These are phyloP conservation scores for Cistogaster globosa DNA, from an alignment of 2,888 invertebrate genomes.

Conservation along the genomic window DNA sequence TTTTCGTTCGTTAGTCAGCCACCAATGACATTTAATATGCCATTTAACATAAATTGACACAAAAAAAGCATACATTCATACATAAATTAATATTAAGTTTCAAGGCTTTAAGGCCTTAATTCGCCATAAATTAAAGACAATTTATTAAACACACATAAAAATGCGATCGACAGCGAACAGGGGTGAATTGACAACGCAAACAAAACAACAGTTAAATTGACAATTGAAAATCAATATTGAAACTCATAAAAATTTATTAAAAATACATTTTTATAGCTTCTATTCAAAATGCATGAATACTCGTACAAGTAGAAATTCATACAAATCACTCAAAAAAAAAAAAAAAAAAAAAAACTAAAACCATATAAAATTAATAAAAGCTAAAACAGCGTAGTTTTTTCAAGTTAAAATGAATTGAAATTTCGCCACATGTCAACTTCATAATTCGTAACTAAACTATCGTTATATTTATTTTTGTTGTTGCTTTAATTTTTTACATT, in stretches of 20 bases:
- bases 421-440: conserved; percentile 66
- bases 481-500: background rate
- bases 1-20: background rate
- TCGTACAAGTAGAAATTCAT: conserved; percentile 16
- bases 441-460: conserved; percentile 43
- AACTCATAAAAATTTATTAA: conserved; percentile 61
- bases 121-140: conserved; percentile 60
- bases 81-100: conserved; percentile 38
- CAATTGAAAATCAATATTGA: conserved; percentile 66
- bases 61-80: conserved; percentile 5
- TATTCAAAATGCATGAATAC: background rate
- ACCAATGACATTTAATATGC: conserved; percentile 44
- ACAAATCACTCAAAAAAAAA: conserved; percentile 23
- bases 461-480: conserved; percentile 9
- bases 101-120: conserved; percentile 55
- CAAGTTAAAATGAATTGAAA: conserved; percentile 51
- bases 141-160: conserved; percentile 36
- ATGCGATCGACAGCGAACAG: background rate
- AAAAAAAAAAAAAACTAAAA: background rate
- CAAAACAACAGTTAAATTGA: conserved; percentile 49
- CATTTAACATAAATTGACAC: conserved; percentile 53
- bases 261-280: conserved; percentile 68
- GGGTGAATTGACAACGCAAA: background rate
- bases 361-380: background rate
- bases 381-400: background rate